These are phyloP conservation scores for Phycodurus eques DNA, from an alignment of 2,113 vertebrate species.

Conservation along the genomic window DNA sequence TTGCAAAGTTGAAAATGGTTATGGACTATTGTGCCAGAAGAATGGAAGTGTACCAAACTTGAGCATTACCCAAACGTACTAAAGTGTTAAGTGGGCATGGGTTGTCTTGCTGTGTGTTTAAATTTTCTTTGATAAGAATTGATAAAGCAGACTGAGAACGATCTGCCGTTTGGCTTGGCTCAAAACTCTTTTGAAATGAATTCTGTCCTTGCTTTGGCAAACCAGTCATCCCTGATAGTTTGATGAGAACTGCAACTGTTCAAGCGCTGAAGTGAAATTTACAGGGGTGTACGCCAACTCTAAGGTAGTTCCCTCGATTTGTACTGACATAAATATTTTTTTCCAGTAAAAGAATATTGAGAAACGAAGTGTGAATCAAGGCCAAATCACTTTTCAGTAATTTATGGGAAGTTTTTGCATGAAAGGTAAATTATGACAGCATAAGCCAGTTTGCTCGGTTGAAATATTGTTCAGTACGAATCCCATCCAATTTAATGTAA, in stretches of 20 bases:
- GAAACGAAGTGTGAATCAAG: conserved; percentile 18
- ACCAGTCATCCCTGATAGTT: not conserved
- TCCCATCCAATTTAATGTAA: conserved; percentile 37
- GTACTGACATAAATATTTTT: conserved; percentile 4
- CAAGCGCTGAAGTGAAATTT: not conserved
- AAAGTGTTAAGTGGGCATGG: too few species aligned
- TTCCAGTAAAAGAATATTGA: conserved; percentile 25
- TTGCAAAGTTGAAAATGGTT: not conserved
- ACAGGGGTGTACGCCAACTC: not conserved
- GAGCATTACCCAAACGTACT: too few species aligned
- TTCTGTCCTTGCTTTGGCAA: not conserved
- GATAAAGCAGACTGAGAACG: too few species aligned
- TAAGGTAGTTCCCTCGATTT: not conserved
- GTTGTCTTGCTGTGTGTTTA: too few species aligned
- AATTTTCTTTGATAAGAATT: too few species aligned
- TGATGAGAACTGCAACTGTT: not conserved
- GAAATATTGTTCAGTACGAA: conserved; percentile 39
- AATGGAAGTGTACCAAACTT: too few species aligned
- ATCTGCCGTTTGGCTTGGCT: too few species aligned
- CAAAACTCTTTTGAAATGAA: too few species aligned
- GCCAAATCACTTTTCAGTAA: conserved; percentile 42
- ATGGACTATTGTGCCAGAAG: not conserved
- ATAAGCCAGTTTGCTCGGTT: conserved; percentile 20
- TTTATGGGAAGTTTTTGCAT: conserved; percentile 32
- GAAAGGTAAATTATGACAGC: conserved; percentile 42